These are phyloP conservation scores for Epinotia nisella DNA, from an alignment of 2,888 invertebrate species.

Conservation along the genomic window DNA sequence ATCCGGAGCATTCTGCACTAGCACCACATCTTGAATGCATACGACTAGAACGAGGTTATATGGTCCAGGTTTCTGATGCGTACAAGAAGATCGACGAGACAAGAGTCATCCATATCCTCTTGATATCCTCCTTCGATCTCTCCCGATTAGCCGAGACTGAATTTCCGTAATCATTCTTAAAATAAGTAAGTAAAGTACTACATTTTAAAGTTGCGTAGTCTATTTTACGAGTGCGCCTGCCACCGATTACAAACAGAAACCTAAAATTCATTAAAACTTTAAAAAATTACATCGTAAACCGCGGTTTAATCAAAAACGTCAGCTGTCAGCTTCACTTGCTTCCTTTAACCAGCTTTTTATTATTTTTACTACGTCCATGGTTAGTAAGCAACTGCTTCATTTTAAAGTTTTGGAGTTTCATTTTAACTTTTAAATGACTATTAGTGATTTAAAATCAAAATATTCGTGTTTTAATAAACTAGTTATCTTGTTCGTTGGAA, in stretches of 20 bases:
- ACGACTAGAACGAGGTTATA: too few species aligned
- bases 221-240: constrained; percentile 29
- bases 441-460: background rate
- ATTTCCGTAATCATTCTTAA: background rate
- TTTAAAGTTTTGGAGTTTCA: constrained; percentile 12
- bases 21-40: too few species aligned
- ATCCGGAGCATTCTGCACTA: too few species aligned
- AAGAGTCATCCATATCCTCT: too few species aligned
- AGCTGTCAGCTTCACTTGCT: constrained; percentile 31
- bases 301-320: constrained; percentile 41
- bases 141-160: too few species aligned
- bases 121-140: too few species aligned
- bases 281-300: constrained; percentile 40
- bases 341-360: constrained; percentile 21
- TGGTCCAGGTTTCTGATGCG: too few species aligned
- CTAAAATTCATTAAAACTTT: constrained; percentile 35
- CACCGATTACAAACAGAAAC: constrained; percentile 36
- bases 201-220: background rate
- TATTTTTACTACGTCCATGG: constrained; percentile 14
- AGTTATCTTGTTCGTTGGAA: background rate
- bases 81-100: too few species aligned
- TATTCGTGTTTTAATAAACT: background rate
- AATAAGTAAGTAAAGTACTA: background rate
- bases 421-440: constrained; percentile 4
- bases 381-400: constrained; percentile 2